Evolutionary conservation across 2,797 vertebrate species (phyloP), one percentile per base, ranked within the genome.

Genomic region (Ambastaia sidthimunki): DNA sequence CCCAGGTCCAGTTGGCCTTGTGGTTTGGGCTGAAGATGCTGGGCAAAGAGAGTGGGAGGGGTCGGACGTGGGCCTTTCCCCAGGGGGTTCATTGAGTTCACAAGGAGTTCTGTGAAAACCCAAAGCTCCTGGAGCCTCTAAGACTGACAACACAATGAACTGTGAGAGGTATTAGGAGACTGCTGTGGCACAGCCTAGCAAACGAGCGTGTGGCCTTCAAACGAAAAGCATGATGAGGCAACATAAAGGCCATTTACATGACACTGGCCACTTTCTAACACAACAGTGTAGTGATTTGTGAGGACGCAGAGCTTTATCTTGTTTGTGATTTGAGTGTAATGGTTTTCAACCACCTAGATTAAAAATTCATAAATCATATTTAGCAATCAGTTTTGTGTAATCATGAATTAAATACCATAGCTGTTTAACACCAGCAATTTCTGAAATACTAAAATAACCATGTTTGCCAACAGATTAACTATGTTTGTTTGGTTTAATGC

Each of bases 401-500:
- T 68, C 65, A 63, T 28, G 54, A 54, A 60, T 62, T 63, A 60
- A 78, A 70, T 77, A 55, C 19, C 31, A 18, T 34, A 66, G 57
- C 68, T 68, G 73, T 48, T 82, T 85, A 88, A 84, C 71, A 73
- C 82, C 82, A 78, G 37, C 10, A 11, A 44, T 44, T 88, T 87
- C 89, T 80, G 90, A 91, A 91, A 91, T 82, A 16, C 83, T 89
- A 89, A 91, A 92, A 91, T 91, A 57, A 90, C 91, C 90, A 90
- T 92, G 91, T 93, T 92, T 93, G 90, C 90, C 85, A 80, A 92
- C 90, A 91, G 90, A 93, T 93, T 92, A 93, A n/a, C n/a, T n/a
- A n/a, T n/a, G n/a, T n/a, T n/a, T n/a, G 92, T 89, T 89, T 88
- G 89, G 90, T 90, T 92, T 89, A 90, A 84, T 92, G 91, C 93